Evolutionary conservation across 2,113 vertebrate species (phyloP).

Genomic region (Pollimyrus isidori): DNA sequence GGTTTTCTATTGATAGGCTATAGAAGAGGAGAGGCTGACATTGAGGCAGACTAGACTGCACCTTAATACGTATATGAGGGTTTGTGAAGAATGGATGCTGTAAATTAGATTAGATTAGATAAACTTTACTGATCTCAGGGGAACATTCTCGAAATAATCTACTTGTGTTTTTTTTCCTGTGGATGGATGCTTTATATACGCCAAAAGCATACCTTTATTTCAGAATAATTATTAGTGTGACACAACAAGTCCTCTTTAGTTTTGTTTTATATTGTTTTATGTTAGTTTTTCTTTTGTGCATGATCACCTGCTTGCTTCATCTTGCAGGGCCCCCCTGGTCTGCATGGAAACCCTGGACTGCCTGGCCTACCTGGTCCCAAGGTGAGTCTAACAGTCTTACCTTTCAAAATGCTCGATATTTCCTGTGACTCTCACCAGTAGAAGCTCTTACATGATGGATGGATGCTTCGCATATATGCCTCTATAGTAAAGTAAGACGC

Average conservation of each 20-base stretch:
- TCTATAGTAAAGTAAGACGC: not conserved
- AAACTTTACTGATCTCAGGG: not conserved
- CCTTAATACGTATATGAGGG: not conserved
- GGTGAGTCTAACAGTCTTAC: constrained; percentile 57
- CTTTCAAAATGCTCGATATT: not conserved
- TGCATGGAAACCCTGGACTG: constrained; percentile 82
- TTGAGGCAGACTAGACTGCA: not conserved
- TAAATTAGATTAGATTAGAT: not conserved
- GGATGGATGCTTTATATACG: not conserved
- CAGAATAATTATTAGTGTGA: not conserved
- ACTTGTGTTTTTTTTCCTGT: not conserved
- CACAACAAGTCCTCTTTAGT: not conserved
- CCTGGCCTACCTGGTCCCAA: constrained; percentile 82
- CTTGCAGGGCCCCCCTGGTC: constrained; percentile 76
- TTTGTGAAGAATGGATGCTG: not conserved
- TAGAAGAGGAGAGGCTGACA: not conserved
- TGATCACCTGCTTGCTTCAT: not conserved
- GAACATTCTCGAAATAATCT: not conserved
- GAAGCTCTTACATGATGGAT: not conserved
- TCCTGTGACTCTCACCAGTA: not conserved
- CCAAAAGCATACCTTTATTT: not conserved
- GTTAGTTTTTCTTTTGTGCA: not conserved
- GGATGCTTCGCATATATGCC: not conserved
- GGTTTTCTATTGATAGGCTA: not conserved
- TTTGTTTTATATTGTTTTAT: not conserved